phyloP scores from a whole-genome alignment of 2,113 vertebrate species.

The Sturnus vulgaris region DNA sequence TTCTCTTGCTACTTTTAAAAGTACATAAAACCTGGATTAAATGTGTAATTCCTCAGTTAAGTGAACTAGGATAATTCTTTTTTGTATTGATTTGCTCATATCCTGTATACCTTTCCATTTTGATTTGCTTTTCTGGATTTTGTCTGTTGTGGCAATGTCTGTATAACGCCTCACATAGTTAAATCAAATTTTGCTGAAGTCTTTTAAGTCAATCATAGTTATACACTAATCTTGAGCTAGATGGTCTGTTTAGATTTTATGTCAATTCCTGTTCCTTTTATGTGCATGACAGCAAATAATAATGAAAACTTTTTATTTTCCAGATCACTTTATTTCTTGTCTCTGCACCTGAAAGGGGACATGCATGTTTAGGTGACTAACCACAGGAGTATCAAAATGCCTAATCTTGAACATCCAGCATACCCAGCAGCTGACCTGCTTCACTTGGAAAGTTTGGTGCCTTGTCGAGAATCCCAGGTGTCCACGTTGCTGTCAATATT shows the following conservation, averaged over 20 bases:
- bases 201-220: not conserved
- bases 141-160: not conserved
- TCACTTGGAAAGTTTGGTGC: slow-evolving; percentile 71
- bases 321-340: not conserved
- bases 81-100: not conserved
- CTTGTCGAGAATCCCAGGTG: slow-evolving; percentile 85
- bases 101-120: not conserved
- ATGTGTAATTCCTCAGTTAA: not conserved
- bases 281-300: not conserved
- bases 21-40: not conserved
- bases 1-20: not conserved
- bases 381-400: slow-evolving; percentile 55
- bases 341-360: not conserved
- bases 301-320: not conserved
- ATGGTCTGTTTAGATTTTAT: not conserved
- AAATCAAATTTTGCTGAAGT: not conserved
- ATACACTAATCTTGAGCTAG: not conserved
- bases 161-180: not conserved
- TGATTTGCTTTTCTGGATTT: not conserved
- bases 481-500: slow-evolving; percentile 81
- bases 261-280: not conserved
- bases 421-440: slow-evolving; percentile 75
- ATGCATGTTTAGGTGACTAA: not conserved
- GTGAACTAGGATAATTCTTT: not conserved
- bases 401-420: slow-evolving; percentile 62